A percentile compares a stretch with the other conserved stretches of the same genome.
These are phyloP conservation scores for Piaya cayana DNA, from an alignment of 2,113 vertebrate species.

Conservation along the genomic window DNA sequence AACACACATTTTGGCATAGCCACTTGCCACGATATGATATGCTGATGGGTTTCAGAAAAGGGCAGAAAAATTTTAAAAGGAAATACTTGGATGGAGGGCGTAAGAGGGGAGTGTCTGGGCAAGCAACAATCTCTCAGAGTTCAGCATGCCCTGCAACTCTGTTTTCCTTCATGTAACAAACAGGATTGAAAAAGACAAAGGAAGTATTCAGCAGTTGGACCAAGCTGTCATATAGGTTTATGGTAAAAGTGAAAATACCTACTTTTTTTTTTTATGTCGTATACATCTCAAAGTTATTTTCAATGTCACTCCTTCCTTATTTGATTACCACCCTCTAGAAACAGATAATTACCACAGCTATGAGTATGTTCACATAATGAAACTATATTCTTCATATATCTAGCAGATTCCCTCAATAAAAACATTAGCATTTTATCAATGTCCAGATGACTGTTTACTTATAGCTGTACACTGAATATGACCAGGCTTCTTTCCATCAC, in stretches of 20 bases:
- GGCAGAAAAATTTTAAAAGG: neutral
- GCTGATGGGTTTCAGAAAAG: neutral
- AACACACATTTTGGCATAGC: neutral
- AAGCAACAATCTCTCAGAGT: neutral
- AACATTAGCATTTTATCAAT: neutral
- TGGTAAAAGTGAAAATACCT: neutral
- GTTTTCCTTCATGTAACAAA: neutral
- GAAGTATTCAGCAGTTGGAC: neutral
- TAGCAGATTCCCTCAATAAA: neutral
- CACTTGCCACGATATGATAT: neutral
- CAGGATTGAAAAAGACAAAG: neutral
- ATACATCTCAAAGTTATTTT: neutral
- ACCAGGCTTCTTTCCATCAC: neutral
- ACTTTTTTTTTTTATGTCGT: neutral
- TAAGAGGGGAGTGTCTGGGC: neutral
- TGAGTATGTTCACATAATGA: neutral
- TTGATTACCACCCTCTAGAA: neutral
- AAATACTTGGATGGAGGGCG: accelerated
- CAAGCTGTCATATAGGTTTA: neutral
- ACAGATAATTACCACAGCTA: neutral
- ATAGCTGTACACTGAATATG: neutral
- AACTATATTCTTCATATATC: neutral
- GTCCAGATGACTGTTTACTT: neutral
- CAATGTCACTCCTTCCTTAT: neutral
- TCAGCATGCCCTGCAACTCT: neutral